phyloP scores from a whole-genome alignment of 2,888 invertebrate genomes.

The Noctua fimbriata region DNA sequence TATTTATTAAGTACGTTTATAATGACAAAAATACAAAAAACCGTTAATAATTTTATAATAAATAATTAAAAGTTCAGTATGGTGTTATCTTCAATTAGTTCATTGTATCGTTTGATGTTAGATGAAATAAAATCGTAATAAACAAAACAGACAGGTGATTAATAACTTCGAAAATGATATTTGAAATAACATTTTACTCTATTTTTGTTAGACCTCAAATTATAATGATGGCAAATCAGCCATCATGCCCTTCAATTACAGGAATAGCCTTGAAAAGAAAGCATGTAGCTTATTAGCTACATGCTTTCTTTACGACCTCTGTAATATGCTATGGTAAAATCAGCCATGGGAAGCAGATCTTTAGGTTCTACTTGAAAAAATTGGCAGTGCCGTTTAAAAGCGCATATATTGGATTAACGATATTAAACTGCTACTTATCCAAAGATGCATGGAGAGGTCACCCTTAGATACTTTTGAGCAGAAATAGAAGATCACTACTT shows the following conservation, averaged over 20 bases:
- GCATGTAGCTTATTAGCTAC: neutral
- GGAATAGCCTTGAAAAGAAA: neutral
- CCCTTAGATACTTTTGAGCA: neutral
- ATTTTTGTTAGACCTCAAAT: constrained; percentile 28
- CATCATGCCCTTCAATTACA: neutral
- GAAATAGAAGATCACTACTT: neutral
- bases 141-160: constrained; percentile 37
- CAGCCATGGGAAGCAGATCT: too few species aligned
- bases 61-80: constrained; percentile 85
- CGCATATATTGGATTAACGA: too few species aligned
- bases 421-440: neutral
- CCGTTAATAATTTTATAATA: constrained; percentile 89
- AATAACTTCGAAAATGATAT: constrained; percentile 26
- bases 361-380: too few species aligned
- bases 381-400: too few species aligned
- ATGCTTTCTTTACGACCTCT: neutral
- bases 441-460: neutral
- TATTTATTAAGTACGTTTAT: constrained; percentile 88
- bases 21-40: constrained; percentile 86
- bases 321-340: too few species aligned
- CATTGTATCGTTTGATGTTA: constrained; percentile 54
- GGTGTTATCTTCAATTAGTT: constrained; percentile 81
- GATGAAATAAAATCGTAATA: constrained; percentile 55
- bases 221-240: constrained; percentile 1
- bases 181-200: constrained; percentile 53